A percentile compares a stretch with the other conserved stretches of the same genome.
These are phyloP conservation scores for Scaptodrosophila lebanonensis DNA, from an alignment of 1,140 invertebrate genomes.

Conservation along the genomic window DNA sequence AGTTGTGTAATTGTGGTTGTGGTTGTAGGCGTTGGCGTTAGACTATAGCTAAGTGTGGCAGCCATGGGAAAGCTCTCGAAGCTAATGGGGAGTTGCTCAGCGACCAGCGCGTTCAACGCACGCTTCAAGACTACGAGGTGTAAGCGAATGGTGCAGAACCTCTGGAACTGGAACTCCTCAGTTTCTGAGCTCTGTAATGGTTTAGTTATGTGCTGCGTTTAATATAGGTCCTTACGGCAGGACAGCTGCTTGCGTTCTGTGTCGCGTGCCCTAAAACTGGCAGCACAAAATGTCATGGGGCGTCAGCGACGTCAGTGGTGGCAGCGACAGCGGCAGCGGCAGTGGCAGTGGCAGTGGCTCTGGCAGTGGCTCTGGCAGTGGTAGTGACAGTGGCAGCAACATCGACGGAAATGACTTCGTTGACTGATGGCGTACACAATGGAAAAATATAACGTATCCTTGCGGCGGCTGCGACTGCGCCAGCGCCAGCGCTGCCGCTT, in stretches of 20 bases:
- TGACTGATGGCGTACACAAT: slow-evolving; percentile 63
- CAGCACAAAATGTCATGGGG: slow-evolving; percentile 62
- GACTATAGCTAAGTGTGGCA: slow-evolving; percentile 48
- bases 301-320: slow-evolving; percentile 19
- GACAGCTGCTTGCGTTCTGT: slow-evolving; percentile 74
- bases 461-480: slow-evolving; percentile 8
- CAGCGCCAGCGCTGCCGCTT: slow-evolving; percentile 36
- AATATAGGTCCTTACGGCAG: slow-evolving; percentile 49
- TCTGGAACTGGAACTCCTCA: too few species aligned
- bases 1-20: too few species aligned
- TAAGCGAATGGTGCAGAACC: too few species aligned
- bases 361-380: background rate
- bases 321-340: slow-evolving; percentile 7
- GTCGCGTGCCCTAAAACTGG: slow-evolving; percentile 73
- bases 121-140: too few species aligned
- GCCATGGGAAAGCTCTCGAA: slow-evolving; percentile 42
- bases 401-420: slow-evolving; percentile 73
- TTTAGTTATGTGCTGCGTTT: slow-evolving; percentile 2
- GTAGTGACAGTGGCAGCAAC: slow-evolving; percentile 24
- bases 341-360: slow-evolving; percentile 7
- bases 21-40: slow-evolving; percentile 19
- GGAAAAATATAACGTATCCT: slow-evolving; percentile 43
- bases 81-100: too few species aligned
- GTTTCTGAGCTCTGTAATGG: slow-evolving; percentile 1
- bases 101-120: background rate